These are phyloP conservation scores for Erebia ligea DNA, from an alignment of 2,888 invertebrate genomes.

Conservation along the genomic window DNA sequence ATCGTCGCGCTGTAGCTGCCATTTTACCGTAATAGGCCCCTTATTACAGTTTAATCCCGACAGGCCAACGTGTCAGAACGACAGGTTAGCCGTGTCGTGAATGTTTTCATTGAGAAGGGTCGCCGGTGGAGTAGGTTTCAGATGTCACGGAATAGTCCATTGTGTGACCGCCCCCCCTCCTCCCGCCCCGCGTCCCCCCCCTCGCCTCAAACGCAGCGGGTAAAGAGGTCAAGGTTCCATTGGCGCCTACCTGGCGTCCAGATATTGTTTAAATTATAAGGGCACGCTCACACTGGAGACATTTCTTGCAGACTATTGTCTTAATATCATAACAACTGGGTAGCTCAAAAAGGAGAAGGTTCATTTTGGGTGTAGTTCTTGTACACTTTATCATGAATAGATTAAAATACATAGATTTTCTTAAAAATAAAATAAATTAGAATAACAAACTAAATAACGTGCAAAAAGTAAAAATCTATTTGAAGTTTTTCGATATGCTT, in stretches of 20 bases:
- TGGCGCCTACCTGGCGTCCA: constrained; percentile 71
- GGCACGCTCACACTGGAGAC: not conserved
- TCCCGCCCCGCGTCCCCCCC: constrained; percentile 41
- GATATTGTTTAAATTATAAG: constrained; percentile 46
- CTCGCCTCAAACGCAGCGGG: constrained; percentile 50
- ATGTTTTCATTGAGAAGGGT: constrained; percentile 36
- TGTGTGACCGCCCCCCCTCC: constrained; percentile 54
- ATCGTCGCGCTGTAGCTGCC: too few species aligned
- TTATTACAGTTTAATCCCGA: too few species aligned
- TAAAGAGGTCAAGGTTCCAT: constrained; percentile 74
- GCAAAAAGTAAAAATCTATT: too few species aligned
- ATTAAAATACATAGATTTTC: too few species aligned
- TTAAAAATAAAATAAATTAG: too few species aligned
- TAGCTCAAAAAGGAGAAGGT: too few species aligned
- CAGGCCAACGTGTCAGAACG: not conserved
- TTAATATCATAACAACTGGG: not conserved
- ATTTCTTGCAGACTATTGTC: constrained; percentile 2
- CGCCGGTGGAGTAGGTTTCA: constrained; percentile 54
- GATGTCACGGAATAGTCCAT: constrained; percentile 73
- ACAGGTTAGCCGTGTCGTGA: not conserved
- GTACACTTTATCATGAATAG: too few species aligned
- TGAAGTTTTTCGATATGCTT: too few species aligned
- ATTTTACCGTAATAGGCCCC: too few species aligned
- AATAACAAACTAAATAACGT: too few species aligned
- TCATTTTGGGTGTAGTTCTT: too few species aligned